Evolutionary conservation across 1,140 invertebrate species (phyloP).

Genomic region (Zaprionus ghesquierei): DNA sequence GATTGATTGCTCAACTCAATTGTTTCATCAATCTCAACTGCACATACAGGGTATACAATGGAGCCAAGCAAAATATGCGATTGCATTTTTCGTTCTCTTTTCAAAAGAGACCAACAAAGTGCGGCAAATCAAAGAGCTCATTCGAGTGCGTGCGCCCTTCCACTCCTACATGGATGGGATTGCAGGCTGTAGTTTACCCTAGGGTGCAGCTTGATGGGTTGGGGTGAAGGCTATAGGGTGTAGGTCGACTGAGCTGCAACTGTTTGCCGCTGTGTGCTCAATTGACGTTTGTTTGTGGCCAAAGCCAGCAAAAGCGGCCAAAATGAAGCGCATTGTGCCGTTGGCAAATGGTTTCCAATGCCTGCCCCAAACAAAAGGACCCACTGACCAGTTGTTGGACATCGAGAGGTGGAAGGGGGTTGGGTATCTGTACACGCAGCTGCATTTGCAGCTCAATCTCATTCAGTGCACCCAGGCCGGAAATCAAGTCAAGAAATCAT

Average conservation of each 20-base stretch:
- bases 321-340: constrained; percentile 41
- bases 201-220: not conserved
- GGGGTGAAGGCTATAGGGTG: not conserved
- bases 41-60: constrained; percentile 7
- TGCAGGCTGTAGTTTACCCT: not conserved
- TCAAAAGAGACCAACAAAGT: constrained; percentile 19
- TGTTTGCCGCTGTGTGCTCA: constrained; percentile 5
- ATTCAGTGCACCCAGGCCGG: not conserved
- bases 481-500: constrained; percentile 32
- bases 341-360: constrained; percentile 7
- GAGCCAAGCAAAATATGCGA: not conserved
- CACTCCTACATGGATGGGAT: not conserved
- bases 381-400: not conserved
- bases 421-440: not conserved
- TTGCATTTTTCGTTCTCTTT: constrained; percentile 23
- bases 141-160: not conserved
- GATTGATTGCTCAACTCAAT: too few species aligned
- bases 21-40: too few species aligned
- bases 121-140: constrained; percentile 19
- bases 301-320: not conserved
- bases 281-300: constrained; percentile 31
- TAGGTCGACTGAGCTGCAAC: not conserved
- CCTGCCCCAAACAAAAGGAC: constrained; percentile 22
- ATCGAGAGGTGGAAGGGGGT: not conserved
- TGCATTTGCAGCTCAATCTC: not conserved